Base-by-base conservation (phyloP, 2,888 invertebrate species). In the Dendrolimus pini region DNA sequence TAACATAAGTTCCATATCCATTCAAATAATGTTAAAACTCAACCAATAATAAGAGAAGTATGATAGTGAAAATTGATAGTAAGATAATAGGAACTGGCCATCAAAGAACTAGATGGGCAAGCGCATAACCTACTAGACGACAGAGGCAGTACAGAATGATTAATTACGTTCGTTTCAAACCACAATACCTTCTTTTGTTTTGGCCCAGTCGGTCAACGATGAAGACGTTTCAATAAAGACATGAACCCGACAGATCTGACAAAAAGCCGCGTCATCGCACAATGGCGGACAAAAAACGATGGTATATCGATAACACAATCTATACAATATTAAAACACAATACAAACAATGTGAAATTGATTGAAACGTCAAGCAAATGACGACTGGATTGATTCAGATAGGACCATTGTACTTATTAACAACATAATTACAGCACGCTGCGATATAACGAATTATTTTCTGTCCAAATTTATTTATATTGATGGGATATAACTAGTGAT, bases 251-350 rank as follows among this genome's bases (percentile, higher is more conserved):
- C 47, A 3, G 47, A 47, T 47, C 68, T 74, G 74, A 79, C 78
- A 81, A 83, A 81, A 81, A 78, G 77, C 71, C 71, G 68, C 73
- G 77, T 75, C 82, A 77, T 80, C 78, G 77, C 71, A 75, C 78
- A 77, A 80, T 75, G 78, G 72, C 67, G 61, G 59, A 78, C 76
- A 83, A 84, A 84, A 83, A 84, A 77, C 67, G 9, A 47, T 76
- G 70, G 88, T 89, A 87, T 89, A 90, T 90, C 89, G 81, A 82
- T 90, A 89, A 88, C 89, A 89, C 89, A 82, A 89, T 90, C 89
- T 87, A 78, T 81, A 80, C 79, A 78, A 75, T 85, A 87, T 87
- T 86, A 86, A 86, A 87, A 76, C 77, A 86, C 85, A 89, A 89
- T 83, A 86, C 89, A 89, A 90, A 90, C 90, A 90, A 89, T 83